A percentile compares a stretch with the other conserved stretches of the same genome.
These are phyloP conservation scores for Perognathus longimembris DNA, from an alignment of 2,113 vertebrate species.

Conservation along the genomic window DNA sequence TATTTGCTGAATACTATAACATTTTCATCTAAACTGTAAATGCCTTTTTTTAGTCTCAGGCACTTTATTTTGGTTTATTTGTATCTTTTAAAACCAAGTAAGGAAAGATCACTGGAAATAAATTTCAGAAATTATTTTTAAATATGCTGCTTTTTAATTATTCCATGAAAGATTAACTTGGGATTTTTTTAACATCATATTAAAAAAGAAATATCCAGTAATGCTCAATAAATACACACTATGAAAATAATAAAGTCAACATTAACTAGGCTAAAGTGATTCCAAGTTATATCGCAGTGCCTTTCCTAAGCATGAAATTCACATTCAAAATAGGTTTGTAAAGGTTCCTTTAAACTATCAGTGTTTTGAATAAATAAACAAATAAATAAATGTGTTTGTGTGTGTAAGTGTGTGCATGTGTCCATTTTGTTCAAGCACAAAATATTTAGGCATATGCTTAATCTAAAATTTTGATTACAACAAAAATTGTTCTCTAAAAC, in stretches of 20 bases:
- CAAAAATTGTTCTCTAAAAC: background rate
- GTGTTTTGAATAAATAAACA: background rate
- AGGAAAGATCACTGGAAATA: background rate
- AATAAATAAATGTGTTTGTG: background rate
- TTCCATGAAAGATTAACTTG: background rate
- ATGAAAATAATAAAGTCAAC: background rate
- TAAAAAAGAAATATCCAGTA: background rate
- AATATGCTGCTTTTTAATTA: background rate
- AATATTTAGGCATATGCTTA: background rate
- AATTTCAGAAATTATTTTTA: background rate
- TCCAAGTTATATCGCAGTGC: background rate
- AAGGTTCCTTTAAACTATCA: background rate
- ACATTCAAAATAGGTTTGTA: background rate
- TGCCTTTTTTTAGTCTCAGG: background rate
- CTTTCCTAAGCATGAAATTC: background rate
- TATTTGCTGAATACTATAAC: background rate
- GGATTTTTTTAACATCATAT: background rate
- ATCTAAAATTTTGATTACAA: background rate
- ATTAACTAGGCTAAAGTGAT: background rate
- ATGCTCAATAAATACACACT: background rate
- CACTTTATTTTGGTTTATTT: slow-evolving; percentile 22
- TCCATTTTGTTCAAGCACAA: background rate
- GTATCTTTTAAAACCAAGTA: background rate
- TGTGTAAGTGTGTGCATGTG: background rate
- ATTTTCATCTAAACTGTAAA: background rate